Evolutionary conservation across 2,888 invertebrate species (phyloP), one percentile per base, ranked within the genome.

Genomic region (Eurytoma californica): DNA sequence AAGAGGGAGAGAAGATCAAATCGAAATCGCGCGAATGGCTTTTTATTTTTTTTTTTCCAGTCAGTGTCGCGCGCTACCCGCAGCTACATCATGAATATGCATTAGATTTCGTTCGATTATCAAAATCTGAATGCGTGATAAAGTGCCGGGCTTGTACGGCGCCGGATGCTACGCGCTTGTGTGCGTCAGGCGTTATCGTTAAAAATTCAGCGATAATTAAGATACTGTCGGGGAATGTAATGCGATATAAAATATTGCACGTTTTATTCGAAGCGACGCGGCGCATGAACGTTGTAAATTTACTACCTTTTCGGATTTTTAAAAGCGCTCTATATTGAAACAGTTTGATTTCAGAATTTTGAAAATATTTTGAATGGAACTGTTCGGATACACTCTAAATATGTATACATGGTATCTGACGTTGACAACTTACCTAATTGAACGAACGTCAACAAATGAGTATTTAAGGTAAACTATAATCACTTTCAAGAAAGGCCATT

Each of bases 201-300:
- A n/a, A 39, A 61, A 60, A 75, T 75, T 68, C 75, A 68, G 60
- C 20, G 68, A 61, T 75, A 55, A 75, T 75, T 68, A 60, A 68
- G 75, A 75, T 75, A 61, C 75, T 74, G 75, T 75, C 55, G 61
- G 16, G 39, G 61, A 30, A 49, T 61, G 28, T 75, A 61, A 75
- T 67, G 47, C 65, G 28, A 57, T 73, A 61, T 60, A 68, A 73
- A 67, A 68, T 75, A 68, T 67, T 53, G 75, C 68, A 12, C 18
- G 68, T 60, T 75, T 67, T 67, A 74, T 66, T 57, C 49, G 51
- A 53, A 14, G 20, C 30, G 75, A 75, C 72, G 20, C 12, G 13
- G 55, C 30, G 9, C 47, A 39, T 39, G 39, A 4, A 9, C 39
- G 39, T 39, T 66, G 66, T 74, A 55, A 18, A 63, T 3, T 18